These are phyloP conservation scores for Apostichopus leukothele DNA, from an alignment of 53 echinoderm and acorn worm genomes.

Conservation along the genomic window DNA sequence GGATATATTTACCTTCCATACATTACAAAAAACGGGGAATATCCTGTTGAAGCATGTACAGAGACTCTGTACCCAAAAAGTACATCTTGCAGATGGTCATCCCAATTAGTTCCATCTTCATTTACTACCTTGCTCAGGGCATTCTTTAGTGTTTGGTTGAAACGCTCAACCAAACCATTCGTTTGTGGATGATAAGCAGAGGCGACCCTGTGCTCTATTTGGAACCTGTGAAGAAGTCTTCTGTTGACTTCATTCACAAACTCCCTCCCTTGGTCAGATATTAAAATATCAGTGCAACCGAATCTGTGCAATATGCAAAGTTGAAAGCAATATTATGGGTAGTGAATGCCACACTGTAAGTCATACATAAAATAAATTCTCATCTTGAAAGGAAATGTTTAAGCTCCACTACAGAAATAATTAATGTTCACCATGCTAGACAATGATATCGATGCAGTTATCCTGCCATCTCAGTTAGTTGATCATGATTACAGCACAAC, in stretches of 20 bases:
- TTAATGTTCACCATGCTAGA: too few relatives aligned
- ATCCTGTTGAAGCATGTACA: constrained; percentile 8
- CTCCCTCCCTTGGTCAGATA: constrained; percentile 36
- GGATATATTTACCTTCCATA: constrained; percentile 5
- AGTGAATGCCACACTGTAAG: too few relatives aligned
- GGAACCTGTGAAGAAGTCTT: not conserved
- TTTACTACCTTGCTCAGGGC: constrained; percentile 7
- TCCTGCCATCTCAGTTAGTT: too few relatives aligned
- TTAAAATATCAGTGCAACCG: not conserved
- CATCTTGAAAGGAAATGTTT: too few relatives aligned
- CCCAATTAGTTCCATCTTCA: constrained; percentile 10
- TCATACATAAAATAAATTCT: too few relatives aligned
- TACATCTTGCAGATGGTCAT: not conserved
- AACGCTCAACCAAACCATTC: constrained; percentile 21
- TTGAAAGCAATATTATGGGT: too few relatives aligned
- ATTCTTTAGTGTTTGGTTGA: constrained; percentile 26
- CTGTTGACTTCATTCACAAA: constrained; percentile 9
- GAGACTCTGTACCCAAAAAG: constrained; percentile 33
- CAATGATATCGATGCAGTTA: too few relatives aligned
- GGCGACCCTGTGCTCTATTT: constrained; percentile 5
- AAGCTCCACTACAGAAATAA: too few relatives aligned
- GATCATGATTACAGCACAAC: too few relatives aligned
- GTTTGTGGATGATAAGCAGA: constrained; percentile 44
- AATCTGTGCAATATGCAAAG: not conserved
- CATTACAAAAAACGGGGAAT: constrained; percentile 33